These are phyloP conservation scores for Reticulitermes speratus DNA, from an alignment of 1,140 invertebrate genomes.

Conservation along the genomic window DNA sequence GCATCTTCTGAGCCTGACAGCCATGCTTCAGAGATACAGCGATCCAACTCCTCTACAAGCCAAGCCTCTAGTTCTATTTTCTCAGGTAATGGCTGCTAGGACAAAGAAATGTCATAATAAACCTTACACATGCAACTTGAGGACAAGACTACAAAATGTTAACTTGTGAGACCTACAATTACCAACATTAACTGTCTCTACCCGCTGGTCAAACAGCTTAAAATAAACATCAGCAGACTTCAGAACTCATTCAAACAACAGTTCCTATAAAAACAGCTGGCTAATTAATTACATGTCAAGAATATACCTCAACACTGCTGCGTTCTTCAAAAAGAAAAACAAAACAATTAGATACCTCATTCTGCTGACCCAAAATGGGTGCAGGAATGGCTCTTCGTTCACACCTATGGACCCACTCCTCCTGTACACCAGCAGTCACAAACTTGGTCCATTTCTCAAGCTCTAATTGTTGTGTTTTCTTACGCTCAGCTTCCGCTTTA, in stretches of 20 bases:
- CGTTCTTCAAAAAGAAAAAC: too few relatives aligned
- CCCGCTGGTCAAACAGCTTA: too few relatives aligned
- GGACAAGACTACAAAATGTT: too few relatives aligned
- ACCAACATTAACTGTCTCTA: not conserved
- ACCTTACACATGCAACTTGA: not conserved
- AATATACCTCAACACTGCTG: too few relatives aligned
- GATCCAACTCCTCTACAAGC: conserved; percentile 60
- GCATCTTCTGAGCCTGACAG: conserved; percentile 56
- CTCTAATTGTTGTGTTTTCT: conserved; percentile 51
- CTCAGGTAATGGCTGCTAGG: conserved; percentile 41
- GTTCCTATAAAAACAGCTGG: too few relatives aligned
- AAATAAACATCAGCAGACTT: too few relatives aligned
- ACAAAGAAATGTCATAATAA: conserved; percentile 1
- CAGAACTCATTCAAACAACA: too few relatives aligned
- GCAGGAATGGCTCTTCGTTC: conserved; percentile 41
- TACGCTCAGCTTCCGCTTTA: conserved; percentile 49
- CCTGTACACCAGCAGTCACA: conserved; percentile 30
- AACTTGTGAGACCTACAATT: too few relatives aligned
- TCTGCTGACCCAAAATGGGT: conserved; percentile 46
- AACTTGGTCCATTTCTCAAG: conserved; percentile 53
- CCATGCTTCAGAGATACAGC: conserved; percentile 60
- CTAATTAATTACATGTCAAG: too few relatives aligned
- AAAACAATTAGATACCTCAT: conserved; percentile 34
- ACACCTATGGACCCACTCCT: conserved; percentile 32
- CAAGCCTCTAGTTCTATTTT: conserved; percentile 55